Base-by-base conservation (phyloP, 2,113 vertebrate genomes). In the Brachyistius frenatus region DNA sequence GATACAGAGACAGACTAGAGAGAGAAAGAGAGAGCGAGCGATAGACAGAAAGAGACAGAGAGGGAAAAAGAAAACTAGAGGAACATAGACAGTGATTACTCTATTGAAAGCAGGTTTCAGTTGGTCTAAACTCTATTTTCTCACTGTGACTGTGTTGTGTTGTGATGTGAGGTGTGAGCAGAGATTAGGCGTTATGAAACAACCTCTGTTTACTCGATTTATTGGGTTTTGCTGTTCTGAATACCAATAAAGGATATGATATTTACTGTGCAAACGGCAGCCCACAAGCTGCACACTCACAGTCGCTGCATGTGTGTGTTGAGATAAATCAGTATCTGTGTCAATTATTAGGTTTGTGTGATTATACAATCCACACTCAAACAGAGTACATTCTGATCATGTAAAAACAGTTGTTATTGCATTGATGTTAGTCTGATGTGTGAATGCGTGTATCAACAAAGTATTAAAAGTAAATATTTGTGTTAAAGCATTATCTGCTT, bases 171-270 rank as follows among this genome's bases (percentile, higher is more conserved):
- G 86, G 80, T 86, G 65, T 88, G 69, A 86, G 75, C 72, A 82
- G 64, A 89, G 89, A 92, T 92, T 85, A 89, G 11, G 69, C 60
- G 85, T 72, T 66, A 88, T 82, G 78, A 84, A 89, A 85, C 81
- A 79, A 79, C 72, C 74, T 85, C 56, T 88, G 83, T 88, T 90
- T 77, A 86, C 76, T 83, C 52, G 81, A 74, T 84, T 63, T 86
- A 88, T 88, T 88, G 71, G 85, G 84, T 85, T 85, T 71, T 8
- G 73, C 56, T 54, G 60, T 79, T 66, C 60, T 73, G 79, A 87
- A 86, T 78, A 82, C 68, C 52, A 90, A 91, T 81, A 81, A 80
- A 86, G 63, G 83, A 71, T 13, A 46, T 81, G 50, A 76, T 89
- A 83, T 89, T 89, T 86, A 68, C 74, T 58, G 4, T 76, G 62